Evolutionary conservation across 2,888 invertebrate genomes (phyloP), one percentile per base, ranked within the genome.

Genomic region (Silvanus unidentatus): DNA sequence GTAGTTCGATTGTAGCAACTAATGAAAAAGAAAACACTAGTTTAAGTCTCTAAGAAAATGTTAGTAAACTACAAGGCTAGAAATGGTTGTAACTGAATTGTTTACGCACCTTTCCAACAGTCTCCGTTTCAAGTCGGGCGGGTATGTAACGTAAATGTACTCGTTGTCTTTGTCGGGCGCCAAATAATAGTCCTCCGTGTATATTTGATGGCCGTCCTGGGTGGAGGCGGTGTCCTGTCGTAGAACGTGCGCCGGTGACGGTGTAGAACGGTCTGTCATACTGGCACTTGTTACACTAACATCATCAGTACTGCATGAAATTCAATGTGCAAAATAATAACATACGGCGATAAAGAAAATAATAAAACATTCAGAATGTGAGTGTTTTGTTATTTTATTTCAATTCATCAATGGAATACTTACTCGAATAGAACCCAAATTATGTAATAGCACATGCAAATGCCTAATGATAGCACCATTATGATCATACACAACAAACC

Each of bases 361-460:
- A 22, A 22, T 22, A 22, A 22, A 22, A 22, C 22, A 22, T 22
- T 22, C 22, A 22, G 22, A 22, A 22, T 22, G 8, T 22, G 22
- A 22, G 22, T 22, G 22, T 22, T 22, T 22, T 22, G 22, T 22
- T 22, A 22, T 22, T 22, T 22, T 22, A 22, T 22, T 22, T 22
- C 3, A 5, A 5, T 22, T 22, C 8, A 22, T 22, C 8, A 8
- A 22, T 5, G 8, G 8, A 5, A 22, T 59, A 82, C 87, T 84
- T 76, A 93, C 93, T 91, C 92, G 73, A 90, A 92, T 47, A 92
- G 80, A 56, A 91, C 87, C 87, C 92, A 93, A 59, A 92, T 88
- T 63, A 93, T 84, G 74, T 92, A 92, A 71, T 93, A 93, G 73
- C 92, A 92, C 72, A 90, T 83, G 71, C 89, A 88, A 52, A 92